A percentile compares a stretch with the other conserved stretches of the same genome.
phyloP scores from a whole-genome alignment of 2,113 vertebrate genomes.

The Natator depressus region DNA sequence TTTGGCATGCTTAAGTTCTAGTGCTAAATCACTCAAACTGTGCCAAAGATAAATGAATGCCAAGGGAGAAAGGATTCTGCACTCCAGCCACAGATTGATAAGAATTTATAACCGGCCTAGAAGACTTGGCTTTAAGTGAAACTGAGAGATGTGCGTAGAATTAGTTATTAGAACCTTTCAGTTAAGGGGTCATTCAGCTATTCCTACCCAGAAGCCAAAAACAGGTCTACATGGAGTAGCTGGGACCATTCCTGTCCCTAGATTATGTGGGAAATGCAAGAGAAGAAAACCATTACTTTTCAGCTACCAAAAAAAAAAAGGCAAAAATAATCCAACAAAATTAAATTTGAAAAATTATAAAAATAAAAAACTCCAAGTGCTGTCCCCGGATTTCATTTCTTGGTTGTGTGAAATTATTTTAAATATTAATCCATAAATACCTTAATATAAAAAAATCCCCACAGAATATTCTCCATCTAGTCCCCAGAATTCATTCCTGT shows the following conservation, averaged over 20 bases:
- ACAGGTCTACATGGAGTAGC: background rate
- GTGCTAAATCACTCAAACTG: background rate
- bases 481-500: background rate
- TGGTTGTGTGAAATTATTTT: background rate
- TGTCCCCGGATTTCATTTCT: background rate
- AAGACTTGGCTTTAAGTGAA: background rate
- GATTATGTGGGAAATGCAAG: background rate
- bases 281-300: background rate
- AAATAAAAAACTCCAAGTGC: background rate
- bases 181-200: background rate
- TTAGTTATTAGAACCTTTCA: background rate
- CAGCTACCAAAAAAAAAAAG: background rate
- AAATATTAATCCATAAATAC: background rate
- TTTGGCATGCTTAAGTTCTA: background rate
- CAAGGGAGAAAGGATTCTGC: fast-evolving
- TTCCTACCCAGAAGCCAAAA: background rate
- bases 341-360: background rate
- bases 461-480: background rate
- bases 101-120: background rate
- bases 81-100: background rate
- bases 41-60: background rate
- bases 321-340: background rate
- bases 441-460: background rate
- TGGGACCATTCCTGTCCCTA: background rate
- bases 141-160: background rate